Conservation (phyloP, 2,888 invertebrate species). For the Yponomeuta evonymella region DNA sequence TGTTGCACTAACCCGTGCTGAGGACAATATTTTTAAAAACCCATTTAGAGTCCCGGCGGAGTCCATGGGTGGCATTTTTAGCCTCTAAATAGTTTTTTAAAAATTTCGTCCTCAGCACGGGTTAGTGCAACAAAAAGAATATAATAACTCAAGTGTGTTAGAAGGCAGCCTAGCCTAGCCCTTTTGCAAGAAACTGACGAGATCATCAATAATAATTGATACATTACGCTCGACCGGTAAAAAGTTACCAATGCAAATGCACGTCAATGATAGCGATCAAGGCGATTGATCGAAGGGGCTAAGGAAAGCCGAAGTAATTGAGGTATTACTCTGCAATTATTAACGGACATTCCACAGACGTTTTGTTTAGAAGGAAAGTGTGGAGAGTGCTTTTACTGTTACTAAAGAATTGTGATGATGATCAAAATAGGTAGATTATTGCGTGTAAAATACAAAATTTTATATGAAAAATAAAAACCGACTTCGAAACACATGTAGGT, state of each 20-base stretch:
- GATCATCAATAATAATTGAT: slow-evolving; percentile 1
- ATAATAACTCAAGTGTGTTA: neutral
- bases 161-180: neutral
- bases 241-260: neutral
- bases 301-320: slow-evolving; percentile 19
- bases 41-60: no score
- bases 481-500: no score
- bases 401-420: no score
- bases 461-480: no score
- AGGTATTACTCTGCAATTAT: slow-evolving; percentile 45
- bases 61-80: no score
- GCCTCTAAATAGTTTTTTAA: no score
- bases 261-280: slow-evolving; percentile 14
- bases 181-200: neutral
- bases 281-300: slow-evolving; percentile 17
- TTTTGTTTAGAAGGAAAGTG: neutral
- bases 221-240: neutral
- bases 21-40: no score
- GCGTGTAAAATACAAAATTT: no score
- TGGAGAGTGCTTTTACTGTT: neutral
- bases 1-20: no score
- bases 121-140: no score
- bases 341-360: slow-evolving; percentile 40
- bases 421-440: no score
- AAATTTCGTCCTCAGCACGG: no score